Base-by-base conservation (phyloP, 2,888 invertebrate species). In the Galerucella pusilla region DNA sequence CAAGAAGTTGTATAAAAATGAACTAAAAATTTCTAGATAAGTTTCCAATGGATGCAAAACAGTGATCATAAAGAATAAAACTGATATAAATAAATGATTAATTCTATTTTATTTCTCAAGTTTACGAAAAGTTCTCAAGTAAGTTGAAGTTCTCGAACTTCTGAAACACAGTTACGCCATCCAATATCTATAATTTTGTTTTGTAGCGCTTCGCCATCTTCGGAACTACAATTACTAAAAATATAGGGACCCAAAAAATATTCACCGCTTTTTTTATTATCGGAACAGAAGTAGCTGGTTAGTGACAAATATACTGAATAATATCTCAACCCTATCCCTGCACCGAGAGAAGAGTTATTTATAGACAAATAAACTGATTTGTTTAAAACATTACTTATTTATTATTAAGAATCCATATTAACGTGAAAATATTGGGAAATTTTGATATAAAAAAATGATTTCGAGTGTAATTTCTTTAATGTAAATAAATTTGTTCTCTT, bases 41-140 rank as follows among this genome's bases (percentile, higher is more conserved):
- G 52, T 52, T 52, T n/a, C 52, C 52, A 6, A 52, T 52, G n/a
- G 52, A 52, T 52, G n/a, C 52, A 52, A 52, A 52, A 52, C 10
- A 52, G n/a, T 52, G n/a, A 52, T 52, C 6, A 6, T 52, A 52
- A 52, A 52, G 52, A 52, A 52, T 49, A 52, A 52, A 52, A 52
- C n/a, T 52, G 52, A 52, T 52, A 52, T 14, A 49, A 49, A 49
- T 52, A 52, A 52, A 52, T 52, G 52, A 52, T 52, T 52, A 52
- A 52, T 52, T 52, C 14, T n/a, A 52, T 52, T 52, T 52, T n/a
- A 52, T 52, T 52, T 52, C 52, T 52, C 7, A 6, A 14, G 14
- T 52, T 52, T n/a, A 52, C 52, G 52, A n/a, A 52, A 52, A 52
- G 52, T 52, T 52, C 6, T 2, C n/a, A 52, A 52, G 52, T 52